Evolutionary conservation across 2,888 invertebrate genomes (phyloP), one percentile per base, ranked within the genome.

Genomic region (Metallyticus violacea): DNA sequence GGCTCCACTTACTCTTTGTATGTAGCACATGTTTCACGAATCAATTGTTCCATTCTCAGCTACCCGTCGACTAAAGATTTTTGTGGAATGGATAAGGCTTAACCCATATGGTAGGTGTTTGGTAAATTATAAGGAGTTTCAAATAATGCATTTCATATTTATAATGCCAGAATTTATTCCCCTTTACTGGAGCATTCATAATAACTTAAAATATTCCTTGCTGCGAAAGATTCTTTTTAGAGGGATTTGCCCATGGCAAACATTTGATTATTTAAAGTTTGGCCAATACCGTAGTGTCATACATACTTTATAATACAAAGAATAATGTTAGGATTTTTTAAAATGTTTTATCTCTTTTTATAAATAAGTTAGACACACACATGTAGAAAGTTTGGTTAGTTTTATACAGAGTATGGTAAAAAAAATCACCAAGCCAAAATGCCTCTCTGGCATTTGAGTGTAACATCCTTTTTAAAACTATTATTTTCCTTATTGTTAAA

Each of bases 291-390:
- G 40, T 62, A 62, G 40, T 62, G 40, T 62, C 40, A 22, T 62
- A 62, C 40, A 62, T 62, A 22, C 22, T 62, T 40, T 9, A 78
- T 86, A 30, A 82, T 40, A 86, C 78, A 86, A 83, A 81, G 81
- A 81, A 82, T 26, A 25, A n/a, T 85, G 79, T 85, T 85, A 80
- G 77, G 27, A 85, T 77, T 78, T 82, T 81, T 77, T 79, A 79
- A 85, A 85, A 78, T 6, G 9, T 26, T 77, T 79, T 85, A 79
- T 85, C 30, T 85, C 40, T 86, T 83, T 82, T 62, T 86, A 86
- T 83, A 86, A 86, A 86, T 86, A 86, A 86, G 86, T 86, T 86
- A 86, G 62, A 86, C 81, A 85, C 86, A 83, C 86, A 86, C 86
- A 86, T 62, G 86, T 86, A 86, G 81, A 86, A 86, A 86, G 82